These are phyloP conservation scores for Amazona ochrocephala DNA, from an alignment of 2,797 vertebrate genomes.

Conservation along the genomic window DNA sequence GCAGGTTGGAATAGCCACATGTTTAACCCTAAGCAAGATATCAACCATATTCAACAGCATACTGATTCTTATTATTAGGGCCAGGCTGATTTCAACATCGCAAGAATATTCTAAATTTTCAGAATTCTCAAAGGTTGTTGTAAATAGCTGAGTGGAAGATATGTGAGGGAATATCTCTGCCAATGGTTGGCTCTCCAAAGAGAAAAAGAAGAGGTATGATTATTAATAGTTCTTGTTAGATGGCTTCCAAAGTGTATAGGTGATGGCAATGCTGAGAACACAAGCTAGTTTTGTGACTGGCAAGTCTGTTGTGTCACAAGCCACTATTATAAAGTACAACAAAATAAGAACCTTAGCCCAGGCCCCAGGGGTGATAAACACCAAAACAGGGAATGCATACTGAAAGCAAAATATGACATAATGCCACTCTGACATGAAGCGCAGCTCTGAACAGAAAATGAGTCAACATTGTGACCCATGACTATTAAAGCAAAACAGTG, in stretches of 20 bases:
- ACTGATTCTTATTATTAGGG: background rate
- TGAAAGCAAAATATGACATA: too few species aligned
- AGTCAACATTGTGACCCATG: too few species aligned
- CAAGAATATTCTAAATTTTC: background rate
- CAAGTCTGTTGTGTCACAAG: background rate
- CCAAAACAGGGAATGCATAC: too few species aligned
- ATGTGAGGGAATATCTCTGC: background rate
- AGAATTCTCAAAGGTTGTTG: background rate
- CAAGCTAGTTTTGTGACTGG: background rate
- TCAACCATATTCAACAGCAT: background rate
- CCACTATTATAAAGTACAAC: background rate
- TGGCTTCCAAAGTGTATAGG: background rate
- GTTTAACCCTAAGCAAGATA: background rate
- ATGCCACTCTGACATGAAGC: too few species aligned
- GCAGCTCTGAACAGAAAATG: too few species aligned
- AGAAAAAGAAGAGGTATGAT: background rate
- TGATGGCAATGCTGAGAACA: background rate
- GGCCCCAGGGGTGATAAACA: too few species aligned
- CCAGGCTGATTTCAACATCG: background rate
- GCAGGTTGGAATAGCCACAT: too few species aligned
- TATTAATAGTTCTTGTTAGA: background rate
- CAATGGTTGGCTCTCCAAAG: background rate
- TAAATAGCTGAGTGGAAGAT: background rate
- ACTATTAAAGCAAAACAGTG: too few species aligned
- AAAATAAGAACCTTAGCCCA: background rate